These are phyloP conservation scores for Anthopleura xanthogrammica DNA, from an alignment of 92 coral and sea anemone genomes.

Conservation along the genomic window DNA sequence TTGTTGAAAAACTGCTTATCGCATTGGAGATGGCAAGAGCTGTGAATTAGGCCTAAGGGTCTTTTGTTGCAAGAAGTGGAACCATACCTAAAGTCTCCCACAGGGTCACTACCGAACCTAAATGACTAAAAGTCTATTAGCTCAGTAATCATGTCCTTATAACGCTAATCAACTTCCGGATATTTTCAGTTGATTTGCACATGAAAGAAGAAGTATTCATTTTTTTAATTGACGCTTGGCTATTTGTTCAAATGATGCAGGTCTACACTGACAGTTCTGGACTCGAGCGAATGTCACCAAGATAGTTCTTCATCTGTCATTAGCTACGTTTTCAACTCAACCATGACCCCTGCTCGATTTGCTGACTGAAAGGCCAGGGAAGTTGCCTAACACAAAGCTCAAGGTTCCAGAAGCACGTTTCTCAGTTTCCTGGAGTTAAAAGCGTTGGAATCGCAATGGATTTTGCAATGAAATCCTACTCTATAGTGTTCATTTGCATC, in stretches of 20 bases:
- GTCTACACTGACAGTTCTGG: neutral
- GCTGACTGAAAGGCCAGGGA: neutral
- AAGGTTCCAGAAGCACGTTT: neutral
- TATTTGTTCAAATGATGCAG: constrained; percentile 7
- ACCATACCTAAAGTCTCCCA: neutral
- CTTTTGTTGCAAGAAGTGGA: neutral
- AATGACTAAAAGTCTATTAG: constrained; percentile 21
- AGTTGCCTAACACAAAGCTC: neutral
- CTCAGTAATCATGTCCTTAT: constrained; percentile 21
- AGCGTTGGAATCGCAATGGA: neutral
- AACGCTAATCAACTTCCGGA: constrained; percentile 29
- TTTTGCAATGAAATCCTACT: neutral
- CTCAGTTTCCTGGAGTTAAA: neutral
- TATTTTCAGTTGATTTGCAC: neutral
- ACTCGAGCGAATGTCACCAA: neutral
- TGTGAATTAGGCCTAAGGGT: neutral
- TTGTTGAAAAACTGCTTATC: neutral
- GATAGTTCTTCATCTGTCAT: neutral
- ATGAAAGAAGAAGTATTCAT: constrained; percentile 19
- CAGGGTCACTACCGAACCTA: constrained; percentile 7
- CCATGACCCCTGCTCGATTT: neutral
- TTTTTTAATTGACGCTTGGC: constrained; percentile 6
- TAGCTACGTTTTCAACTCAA: neutral
- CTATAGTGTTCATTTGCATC: neutral
- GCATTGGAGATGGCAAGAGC: neutral